Evolutionary conservation across 2,888 invertebrate species (phyloP), one percentile per base, ranked within the genome.

Genomic region (Temnothorax ravouxi): DNA sequence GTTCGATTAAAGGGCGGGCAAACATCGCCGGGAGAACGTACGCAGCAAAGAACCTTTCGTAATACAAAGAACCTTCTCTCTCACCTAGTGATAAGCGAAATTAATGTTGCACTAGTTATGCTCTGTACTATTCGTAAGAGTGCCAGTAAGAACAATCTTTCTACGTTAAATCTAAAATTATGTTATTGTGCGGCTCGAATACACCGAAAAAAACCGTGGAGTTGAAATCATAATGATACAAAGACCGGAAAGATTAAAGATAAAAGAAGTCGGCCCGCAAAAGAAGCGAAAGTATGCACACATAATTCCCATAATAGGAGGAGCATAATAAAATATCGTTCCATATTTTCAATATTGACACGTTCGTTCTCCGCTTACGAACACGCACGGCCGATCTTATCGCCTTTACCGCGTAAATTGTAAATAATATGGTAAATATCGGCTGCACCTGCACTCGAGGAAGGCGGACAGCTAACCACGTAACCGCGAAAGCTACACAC

Each of bases 341-440:
- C n/a, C 21, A 38, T 72, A 80, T 80, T 80, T 80, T 61, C 79
- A 25, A 80, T 80, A 59, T 69, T 59, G 62, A 76, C 75, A 76
- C 25, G 69, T 47, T 69, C 69, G 44, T 62, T 67, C 56, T 47
- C 29, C 15, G 34, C 3, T 25, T 21, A 9, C 38, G n/a, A 59
- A 25, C 29, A 21, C 34, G 44, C 34, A 69, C 50, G 38, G 18
- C 9, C 47, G 71, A 72, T 80, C 59, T 80, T 72, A 80, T 71
- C 71, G 79, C 47, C 38, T 71, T 18, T 8, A 64, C 21, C 72
- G 72, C 47, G 72, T 72, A 80, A 80, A 80, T 72, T 80, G 72
- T 80, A 80, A 80, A 72, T 71, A 80, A 80, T 59, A 59, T 25
- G 79, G 72, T 72, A 72, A 71, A 59, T 71, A 79, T 47, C 47